Evolutionary conservation across 2,888 invertebrate species (phyloP).

Genomic region (Drosophila vallismaia): DNA sequence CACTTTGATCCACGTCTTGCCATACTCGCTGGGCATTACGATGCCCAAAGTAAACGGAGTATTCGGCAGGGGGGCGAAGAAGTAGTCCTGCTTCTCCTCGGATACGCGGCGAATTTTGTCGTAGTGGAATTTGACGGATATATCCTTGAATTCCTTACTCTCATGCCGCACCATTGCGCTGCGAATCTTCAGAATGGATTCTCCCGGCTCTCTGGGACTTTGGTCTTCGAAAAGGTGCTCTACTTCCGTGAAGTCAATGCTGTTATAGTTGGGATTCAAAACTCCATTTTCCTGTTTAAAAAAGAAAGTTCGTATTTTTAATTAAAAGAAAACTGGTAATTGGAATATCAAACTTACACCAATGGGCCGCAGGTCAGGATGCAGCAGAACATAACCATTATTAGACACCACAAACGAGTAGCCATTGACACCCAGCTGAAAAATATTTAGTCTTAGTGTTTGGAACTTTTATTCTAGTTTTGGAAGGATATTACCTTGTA

Average conservation of each 20-base stretch:
- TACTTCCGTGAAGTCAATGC: conserved; percentile 97
- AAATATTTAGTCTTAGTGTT: background rate
- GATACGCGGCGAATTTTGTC: conserved; percentile 94
- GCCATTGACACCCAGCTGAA: conserved; percentile 95
- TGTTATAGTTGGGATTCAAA: conserved; percentile 96
- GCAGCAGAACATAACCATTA: conserved; percentile 97
- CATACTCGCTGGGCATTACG: conserved; percentile 92
- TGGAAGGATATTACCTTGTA: conserved; percentile 88
- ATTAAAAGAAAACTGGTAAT: background rate
- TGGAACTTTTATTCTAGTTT: background rate
- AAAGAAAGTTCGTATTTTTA: background rate
- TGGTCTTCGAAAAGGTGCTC: conserved; percentile 91
- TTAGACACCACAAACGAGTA: conserved; percentile 98
- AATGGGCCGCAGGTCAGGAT: conserved; percentile 94
- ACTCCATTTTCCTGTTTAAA: conserved; percentile 66
- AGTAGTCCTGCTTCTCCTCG: conserved; percentile 92
- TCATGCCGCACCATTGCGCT: conserved; percentile 89
- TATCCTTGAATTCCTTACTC: conserved; percentile 87
- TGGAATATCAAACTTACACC: conserved; percentile 86
- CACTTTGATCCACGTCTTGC: conserved; percentile 86
- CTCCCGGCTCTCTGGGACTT: conserved; percentile 87
- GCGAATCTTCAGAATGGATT: conserved; percentile 86
- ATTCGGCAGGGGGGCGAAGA: conserved; percentile 90
- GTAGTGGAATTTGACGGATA: conserved; percentile 92
- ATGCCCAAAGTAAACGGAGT: conserved; percentile 95